phyloP scores from a whole-genome alignment of 1,140 invertebrate genomes.

The Macrosteles quadrilineatus region DNA sequence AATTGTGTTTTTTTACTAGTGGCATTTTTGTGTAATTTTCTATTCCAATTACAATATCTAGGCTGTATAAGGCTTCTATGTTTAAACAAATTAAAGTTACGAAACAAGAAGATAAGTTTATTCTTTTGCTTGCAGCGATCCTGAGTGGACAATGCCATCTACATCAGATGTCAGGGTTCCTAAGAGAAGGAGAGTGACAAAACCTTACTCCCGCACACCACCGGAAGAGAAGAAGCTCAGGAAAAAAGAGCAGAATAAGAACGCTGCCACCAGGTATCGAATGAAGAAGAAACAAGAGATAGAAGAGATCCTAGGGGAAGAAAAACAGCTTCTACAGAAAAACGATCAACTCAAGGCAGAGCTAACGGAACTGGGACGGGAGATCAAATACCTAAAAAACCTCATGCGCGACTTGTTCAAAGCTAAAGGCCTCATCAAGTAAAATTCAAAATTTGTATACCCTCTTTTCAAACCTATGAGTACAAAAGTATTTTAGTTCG shows the following conservation, averaged over 20 bases:
- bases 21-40: too few species aligned
- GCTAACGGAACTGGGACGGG: conserved; percentile 71
- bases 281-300: conserved; percentile 89
- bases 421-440: conserved; percentile 71
- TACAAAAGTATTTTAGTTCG: conserved; percentile 9
- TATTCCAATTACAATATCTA: too few species aligned
- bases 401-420: conserved; percentile 83
- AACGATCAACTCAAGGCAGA: conserved; percentile 69
- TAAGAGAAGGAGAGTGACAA: conserved; percentile 48
- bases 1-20: too few species aligned
- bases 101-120: too few species aligned
- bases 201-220: conserved; percentile 61
- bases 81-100: too few species aligned
- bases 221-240: conserved; percentile 73
- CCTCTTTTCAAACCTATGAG: background rate
- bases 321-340: conserved; percentile 64
- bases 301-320: conserved; percentile 71
- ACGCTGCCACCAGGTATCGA: conserved; percentile 90
- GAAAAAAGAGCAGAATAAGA: conserved; percentile 94
- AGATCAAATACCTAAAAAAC: conserved; percentile 83
- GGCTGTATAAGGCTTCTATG: too few species aligned
- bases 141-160: conserved; percentile 37
- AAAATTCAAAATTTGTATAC: conserved; percentile 40
- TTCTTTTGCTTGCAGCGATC: conserved; percentile 29
- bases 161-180: background rate